Percentiles rank a stretch among this genome's conserved stretches.
Conservation (phyloP, 2,888 invertebrate genomes). For the Sminthurides aquaticus region DNA sequence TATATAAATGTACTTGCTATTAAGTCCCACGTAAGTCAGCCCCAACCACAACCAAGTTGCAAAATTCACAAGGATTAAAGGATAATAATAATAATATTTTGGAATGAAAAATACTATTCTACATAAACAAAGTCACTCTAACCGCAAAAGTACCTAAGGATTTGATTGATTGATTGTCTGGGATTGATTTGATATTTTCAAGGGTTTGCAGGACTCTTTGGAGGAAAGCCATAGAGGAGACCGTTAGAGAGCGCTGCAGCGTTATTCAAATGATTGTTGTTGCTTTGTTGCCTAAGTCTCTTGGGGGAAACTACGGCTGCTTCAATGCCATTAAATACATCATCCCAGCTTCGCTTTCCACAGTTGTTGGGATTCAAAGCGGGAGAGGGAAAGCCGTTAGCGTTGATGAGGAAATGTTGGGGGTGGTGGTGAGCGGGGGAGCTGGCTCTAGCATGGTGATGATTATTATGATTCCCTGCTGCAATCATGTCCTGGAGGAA, state of each 20-base stretch:
- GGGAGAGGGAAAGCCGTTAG: conserved; percentile 10
- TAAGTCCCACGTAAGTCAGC: conserved; percentile 18
- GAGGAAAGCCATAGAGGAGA: conserved; percentile 13
- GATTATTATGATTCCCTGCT: neutral
- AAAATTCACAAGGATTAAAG: conserved; percentile 14
- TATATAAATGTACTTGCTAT: too few relatives aligned
- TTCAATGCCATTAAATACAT: conserved; percentile 30
- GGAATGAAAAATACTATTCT: neutral
- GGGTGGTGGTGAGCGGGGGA: conserved; percentile 16
- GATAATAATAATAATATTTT: conserved; percentile 17
- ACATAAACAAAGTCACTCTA: too few relatives aligned
- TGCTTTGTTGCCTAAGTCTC: conserved; percentile 22
- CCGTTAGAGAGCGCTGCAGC: conserved; percentile 15
- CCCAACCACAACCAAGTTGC: conserved; percentile 23
- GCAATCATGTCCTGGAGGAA: conserved; percentile 18
- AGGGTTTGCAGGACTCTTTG: conserved; percentile 15
- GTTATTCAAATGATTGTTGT: conserved; percentile 1
- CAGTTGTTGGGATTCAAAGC: neutral
- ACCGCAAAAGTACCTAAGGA: too few relatives aligned
- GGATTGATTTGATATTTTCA: conserved; percentile 5
- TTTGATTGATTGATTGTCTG: too few relatives aligned
- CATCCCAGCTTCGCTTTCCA: conserved; percentile 35
- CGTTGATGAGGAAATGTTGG: conserved; percentile 16
- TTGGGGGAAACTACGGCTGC: conserved; percentile 27
- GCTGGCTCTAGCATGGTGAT: conserved; percentile 19